Evolutionary conservation across 1,140 invertebrate species (phyloP), one percentile per base, ranked within the genome.

Genomic region (Halesus radiatus): DNA sequence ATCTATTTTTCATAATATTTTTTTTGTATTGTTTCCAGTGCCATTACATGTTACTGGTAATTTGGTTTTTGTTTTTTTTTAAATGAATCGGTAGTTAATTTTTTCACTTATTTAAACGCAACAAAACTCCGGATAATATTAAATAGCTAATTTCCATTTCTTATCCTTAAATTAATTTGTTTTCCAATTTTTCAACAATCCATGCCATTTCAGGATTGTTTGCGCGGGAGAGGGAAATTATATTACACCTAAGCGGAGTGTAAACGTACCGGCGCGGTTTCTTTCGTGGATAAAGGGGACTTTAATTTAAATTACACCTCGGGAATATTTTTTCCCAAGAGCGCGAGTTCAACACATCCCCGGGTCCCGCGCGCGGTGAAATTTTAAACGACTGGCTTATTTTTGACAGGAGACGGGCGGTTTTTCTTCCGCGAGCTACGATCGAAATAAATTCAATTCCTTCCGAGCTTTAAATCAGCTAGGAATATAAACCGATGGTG

Each of bases 291-390:
- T 26, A 16, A 53, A 52, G 10, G 18, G 50, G 37, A 22, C 45
- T 53, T 72, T 53, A 72, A 72, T 72, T 72, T 53, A 53, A 26
- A 53, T 72, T 53, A 72, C 45, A 72, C 50, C 68, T 72, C 18
- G 10, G 50, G 45, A 72, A 72, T 72, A 53, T 72, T 72, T 72
- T 37, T 20, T 23, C 45, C 20, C 50, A 16, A 22, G 20, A 32
- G 29, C 32, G 5, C 64, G 64, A 20, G 37, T 37, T 32, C 32
- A 37, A 37, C 37, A 18, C 32, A 45, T n/a, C 8, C 26, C 26
- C 26, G 26, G 5, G 26, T 29, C 26, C 64, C 29, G 23, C 16
- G 64, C n/a, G 18, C 32, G 64, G 56, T 22, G 20, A 23, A 22
- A 60, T 45, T 68, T 68, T 68, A 68, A 37, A 68, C 16, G 26